A percentile compares a stretch with the other conserved stretches of the same genome.
These are phyloP conservation scores for Erpornis zantholeuca DNA, from an alignment of 2,113 vertebrate species.

Conservation along the genomic window DNA sequence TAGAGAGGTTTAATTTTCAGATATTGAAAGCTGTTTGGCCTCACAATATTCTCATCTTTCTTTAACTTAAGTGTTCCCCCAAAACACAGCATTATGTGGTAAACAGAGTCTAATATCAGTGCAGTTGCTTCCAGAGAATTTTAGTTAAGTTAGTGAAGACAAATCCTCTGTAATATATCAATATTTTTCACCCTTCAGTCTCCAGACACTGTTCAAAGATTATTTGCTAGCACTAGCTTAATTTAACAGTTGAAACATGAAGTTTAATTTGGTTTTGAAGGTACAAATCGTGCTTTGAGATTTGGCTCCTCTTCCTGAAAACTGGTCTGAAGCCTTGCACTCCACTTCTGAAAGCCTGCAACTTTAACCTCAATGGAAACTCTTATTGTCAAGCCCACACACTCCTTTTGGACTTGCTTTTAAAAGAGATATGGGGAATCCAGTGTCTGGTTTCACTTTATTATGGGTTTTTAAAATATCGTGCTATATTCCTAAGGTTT, in stretches of 20 bases:
- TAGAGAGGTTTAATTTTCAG: background rate
- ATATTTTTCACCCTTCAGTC: background rate
- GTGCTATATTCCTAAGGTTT: background rate
- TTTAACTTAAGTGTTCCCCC: background rate
- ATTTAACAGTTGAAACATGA: background rate
- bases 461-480: background rate
- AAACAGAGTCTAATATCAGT: background rate
- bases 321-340: background rate
- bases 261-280: background rate
- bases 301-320: background rate
- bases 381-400: background rate
- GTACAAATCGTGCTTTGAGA: background rate
- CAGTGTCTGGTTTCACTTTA: background rate
- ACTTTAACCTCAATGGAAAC: background rate
- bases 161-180: background rate
- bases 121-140: background rate
- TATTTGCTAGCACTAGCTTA: background rate
- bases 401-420: background rate
- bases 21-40: background rate
- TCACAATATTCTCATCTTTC: background rate
- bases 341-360: background rate
- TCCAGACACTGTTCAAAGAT: background rate
- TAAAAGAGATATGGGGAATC: background rate
- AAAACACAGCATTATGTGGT: background rate
- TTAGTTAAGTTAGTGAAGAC: background rate